Percentiles rank a stretch among this genome's conserved stretches.
These are phyloP conservation scores for Anastatus disparis DNA, from an alignment of 1,140 invertebrate species.

Conservation along the genomic window DNA sequence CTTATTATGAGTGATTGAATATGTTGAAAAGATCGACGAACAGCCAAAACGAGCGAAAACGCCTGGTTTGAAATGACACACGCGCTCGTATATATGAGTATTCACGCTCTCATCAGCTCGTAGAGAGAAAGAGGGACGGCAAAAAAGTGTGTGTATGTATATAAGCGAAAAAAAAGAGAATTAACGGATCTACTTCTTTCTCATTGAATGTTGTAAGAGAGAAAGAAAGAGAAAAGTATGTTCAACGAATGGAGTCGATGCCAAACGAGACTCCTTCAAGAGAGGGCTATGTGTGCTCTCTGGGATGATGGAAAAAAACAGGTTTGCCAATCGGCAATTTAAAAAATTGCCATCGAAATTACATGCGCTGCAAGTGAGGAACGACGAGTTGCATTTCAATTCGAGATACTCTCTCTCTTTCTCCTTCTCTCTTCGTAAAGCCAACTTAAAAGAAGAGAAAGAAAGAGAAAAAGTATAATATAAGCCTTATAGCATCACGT, in stretches of 20 bases:
- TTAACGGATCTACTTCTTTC: conserved; percentile 7
- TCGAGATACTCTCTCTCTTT: conserved; percentile 15
- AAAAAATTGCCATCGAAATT: conserved; percentile 41
- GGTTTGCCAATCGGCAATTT: conserved; percentile 41
- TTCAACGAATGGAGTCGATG: not conserved
- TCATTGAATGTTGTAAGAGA: not conserved
- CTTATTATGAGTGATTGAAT: conserved; percentile 39
- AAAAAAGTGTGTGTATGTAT: not conserved
- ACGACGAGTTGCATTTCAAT: conserved; percentile 31
- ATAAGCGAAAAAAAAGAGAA: not conserved
- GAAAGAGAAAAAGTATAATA: not conserved
- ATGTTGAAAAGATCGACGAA: conserved; percentile 20
- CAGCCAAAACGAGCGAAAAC: not conserved
- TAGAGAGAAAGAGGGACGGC: not conserved
- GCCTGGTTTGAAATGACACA: conserved; percentile 24
- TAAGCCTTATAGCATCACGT: not conserved
- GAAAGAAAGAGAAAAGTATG: conserved; percentile 4
- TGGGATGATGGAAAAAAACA: conserved; percentile 27
- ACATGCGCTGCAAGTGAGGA: conserved; percentile 21
- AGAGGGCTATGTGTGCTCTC: not conserved
- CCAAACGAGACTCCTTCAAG: not conserved
- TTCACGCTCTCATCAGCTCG: not conserved
- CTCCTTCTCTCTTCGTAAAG: too few species aligned
- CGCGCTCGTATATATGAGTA: too few species aligned
- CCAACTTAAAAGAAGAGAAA: not conserved